Evolutionary conservation across 2,797 vertebrate species (phyloP), one percentile per base, ranked within the genome.

Genomic region (Mallotus villosus): DNA sequence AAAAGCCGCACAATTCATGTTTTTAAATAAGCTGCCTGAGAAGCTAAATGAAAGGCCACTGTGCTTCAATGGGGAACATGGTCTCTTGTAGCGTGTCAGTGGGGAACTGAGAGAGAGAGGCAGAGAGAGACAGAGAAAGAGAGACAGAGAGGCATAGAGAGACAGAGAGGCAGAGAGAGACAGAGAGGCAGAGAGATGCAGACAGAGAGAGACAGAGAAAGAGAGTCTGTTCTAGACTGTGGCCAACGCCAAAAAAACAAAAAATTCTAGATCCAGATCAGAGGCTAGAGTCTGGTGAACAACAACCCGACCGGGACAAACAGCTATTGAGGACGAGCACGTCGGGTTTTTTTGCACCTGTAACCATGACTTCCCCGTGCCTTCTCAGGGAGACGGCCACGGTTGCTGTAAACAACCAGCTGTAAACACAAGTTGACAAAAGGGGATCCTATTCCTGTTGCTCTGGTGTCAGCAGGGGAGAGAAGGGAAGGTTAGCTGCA

Each of bases 391-490:
- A 34, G 29, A 63, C 29, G 37, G 8, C 9, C 7, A 41, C 37
- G 22, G 22, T 63, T 70, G 53, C 41, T 70, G 60, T 46, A 24
- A 62, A 82, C 72, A 74, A 51, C 57, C 61, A 69, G 68, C 64
- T 75, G 66, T 79, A 83, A 86, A 87, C 79, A 84, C 57, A 46
- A 81, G 51, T 74, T 34, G 74, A 81, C 72, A 85, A 80, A 82
- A 27, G 72, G 71, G 74, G 72, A 79, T 83, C 78, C 74, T 81
- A 76, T 82, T 82, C 82, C 86, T 90, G 88, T 90, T 89, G 85
- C 88, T 88, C 87, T 88, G 84, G 86, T 84, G 86, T 85, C 85
- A 83, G 78, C 19, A 27, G 74, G 76, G 73, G 78, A 74, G 34
- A 72, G n/a, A n/a, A 75, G 71, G 77, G 74, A 73, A 60, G 17